A percentile compares a stretch with the other conserved stretches of the same genome.
phyloP scores from a whole-genome alignment of 2,113 vertebrate species.

The Rattus rattus region DNA sequence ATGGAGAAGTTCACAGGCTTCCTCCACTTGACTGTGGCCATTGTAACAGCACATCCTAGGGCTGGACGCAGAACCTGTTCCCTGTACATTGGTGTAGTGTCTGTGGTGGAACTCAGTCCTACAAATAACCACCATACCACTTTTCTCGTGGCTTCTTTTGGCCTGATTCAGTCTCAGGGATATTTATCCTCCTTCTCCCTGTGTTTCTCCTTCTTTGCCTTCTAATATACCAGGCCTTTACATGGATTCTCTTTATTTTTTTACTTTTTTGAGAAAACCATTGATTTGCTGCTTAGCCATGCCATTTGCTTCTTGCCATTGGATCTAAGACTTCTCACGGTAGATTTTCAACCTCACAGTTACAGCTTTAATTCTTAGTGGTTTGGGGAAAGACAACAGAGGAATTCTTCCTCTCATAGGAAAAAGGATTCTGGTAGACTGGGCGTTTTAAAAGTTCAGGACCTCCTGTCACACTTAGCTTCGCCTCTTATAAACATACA shows the following conservation, averaged over 20 bases:
- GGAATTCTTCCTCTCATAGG: neutral
- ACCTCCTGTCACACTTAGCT: neutral
- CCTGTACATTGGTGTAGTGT: neutral
- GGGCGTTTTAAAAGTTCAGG: neutral
- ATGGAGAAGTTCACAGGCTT: neutral
- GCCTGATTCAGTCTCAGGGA: neutral
- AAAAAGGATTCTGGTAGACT: neutral
- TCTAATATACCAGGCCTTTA: neutral
- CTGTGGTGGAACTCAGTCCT: neutral
- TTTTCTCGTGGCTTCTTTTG: neutral
- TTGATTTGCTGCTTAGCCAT: neutral
- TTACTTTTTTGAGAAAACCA: neutral
- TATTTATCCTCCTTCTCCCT: neutral
- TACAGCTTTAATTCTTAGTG: neutral
- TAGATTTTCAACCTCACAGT: no score
- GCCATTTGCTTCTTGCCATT: neutral
- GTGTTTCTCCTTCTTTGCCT: neutral
- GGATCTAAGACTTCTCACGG: neutral
- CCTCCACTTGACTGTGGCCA: neutral
- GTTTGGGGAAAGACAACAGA: neutral
- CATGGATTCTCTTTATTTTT: neutral
- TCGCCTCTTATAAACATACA: neutral
- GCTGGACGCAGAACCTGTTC: fast-evolving
- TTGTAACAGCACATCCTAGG: neutral
- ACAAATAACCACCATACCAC: neutral